These are phyloP conservation scores for Drosophila glabriapex DNA, from an alignment of 2,888 invertebrate species.

Conservation along the genomic window DNA sequence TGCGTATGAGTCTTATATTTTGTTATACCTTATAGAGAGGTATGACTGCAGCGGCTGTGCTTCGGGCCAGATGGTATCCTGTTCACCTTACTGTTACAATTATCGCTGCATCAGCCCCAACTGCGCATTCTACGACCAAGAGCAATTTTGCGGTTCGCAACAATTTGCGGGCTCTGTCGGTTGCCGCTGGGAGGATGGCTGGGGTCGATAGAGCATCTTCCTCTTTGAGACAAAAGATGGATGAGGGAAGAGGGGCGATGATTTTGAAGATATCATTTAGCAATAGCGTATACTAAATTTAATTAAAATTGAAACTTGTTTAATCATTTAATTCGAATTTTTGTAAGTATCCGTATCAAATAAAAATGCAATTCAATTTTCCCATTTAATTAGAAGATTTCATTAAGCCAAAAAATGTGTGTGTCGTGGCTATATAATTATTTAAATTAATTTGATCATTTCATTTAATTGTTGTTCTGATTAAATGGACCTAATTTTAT, in stretches of 20 bases:
- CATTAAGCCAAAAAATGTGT: not conserved
- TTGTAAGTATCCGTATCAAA: not conserved
- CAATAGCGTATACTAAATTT: not conserved
- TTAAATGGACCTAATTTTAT: not conserved
- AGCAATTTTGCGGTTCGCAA: conserved; percentile 57
- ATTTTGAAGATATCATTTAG: not conserved
- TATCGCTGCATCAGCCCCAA: conserved; percentile 61
- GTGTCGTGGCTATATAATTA: not conserved
- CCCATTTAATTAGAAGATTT: not conserved
- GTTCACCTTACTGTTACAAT: conserved; percentile 72
- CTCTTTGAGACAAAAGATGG: no score
- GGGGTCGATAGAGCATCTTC: conserved; percentile 33
- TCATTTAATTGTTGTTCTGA: not conserved
- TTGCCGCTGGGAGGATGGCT: conserved; percentile 72
- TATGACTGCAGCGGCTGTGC: conserved; percentile 78
- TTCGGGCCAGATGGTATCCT: conserved; percentile 30
- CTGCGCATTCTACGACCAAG: conserved; percentile 72
- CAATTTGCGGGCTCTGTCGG: conserved; percentile 50
- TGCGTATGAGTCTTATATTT: not conserved
- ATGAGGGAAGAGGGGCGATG: not conserved
- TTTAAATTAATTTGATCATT: not conserved
- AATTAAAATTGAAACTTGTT: not conserved
- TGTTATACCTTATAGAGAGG: conserved; percentile 7
- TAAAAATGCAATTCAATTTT: not conserved
- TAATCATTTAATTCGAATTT: not conserved